These are phyloP conservation scores for Calidris pugnax DNA, from an alignment of 2,113 vertebrate genomes.

Conservation along the genomic window DNA sequence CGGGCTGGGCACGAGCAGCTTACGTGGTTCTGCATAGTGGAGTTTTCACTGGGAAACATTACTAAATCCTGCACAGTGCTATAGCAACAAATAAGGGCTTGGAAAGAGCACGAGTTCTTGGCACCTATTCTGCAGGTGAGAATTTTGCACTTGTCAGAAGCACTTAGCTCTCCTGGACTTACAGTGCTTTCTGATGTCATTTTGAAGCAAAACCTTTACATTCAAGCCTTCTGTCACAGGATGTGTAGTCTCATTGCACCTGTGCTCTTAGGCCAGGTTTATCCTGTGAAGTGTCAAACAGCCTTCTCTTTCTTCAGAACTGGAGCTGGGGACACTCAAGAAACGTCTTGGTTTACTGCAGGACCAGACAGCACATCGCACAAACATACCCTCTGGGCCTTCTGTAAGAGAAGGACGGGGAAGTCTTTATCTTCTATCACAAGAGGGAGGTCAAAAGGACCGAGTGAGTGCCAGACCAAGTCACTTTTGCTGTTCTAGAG, in stretches of 20 bases:
- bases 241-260: background rate
- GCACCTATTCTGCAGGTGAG: background rate
- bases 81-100: background rate
- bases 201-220: background rate
- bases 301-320: background rate
- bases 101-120: background rate
- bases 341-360: background rate
- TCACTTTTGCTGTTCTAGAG: background rate
- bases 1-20: background rate
- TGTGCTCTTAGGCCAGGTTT: background rate
- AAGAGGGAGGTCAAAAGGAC: constrained; percentile 22
- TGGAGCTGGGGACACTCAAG: background rate
- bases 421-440: background rate
- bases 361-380: background rate
- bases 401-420: background rate
- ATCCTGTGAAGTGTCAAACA: background rate
- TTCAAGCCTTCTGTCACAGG: background rate
- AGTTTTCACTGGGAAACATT: background rate
- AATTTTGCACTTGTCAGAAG: background rate
- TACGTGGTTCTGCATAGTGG: background rate
- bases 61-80: background rate
- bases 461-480: background rate
- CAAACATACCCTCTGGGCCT: background rate
- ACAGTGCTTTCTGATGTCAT: background rate
- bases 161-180: background rate